Evolutionary conservation across 2,797 vertebrate genomes (phyloP), one percentile per base, ranked within the genome.

Genomic region (Hephaestus fuliginosus): DNA sequence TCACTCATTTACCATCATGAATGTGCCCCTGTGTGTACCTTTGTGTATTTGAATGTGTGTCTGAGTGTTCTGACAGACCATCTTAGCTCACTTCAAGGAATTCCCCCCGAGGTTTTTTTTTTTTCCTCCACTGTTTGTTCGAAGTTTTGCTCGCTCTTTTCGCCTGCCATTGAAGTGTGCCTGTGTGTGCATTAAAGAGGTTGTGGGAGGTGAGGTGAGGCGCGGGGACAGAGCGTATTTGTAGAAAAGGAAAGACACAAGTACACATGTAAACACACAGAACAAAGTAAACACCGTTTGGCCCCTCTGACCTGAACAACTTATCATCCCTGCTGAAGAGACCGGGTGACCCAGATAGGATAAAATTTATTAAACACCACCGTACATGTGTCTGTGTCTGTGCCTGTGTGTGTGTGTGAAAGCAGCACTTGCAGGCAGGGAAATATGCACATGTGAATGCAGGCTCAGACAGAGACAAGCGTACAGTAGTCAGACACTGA

Each of bases 41-140:
- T 7, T 62, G n/a, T 41, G 18, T 64, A 7, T 68, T 7, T 74
- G 14, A 20, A 33, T 73, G 52, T 52, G 28, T 41, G 18, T 33
- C 39, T 46, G 46, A 77, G 70, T 75, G 64, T 76, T 88, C 78
- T 81, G 79, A 90, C 85, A 84, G 73, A 84, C 75, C 61, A 70
- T 78, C 85, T 78, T 68, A 68, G 74, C 67, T 84, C 61, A 85
- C 65, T 84, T 86, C 12, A 17, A 90, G 86, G 87, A 92, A 91
- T 89, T 88, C 73, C 83, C 86, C 83, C 80, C 67, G 71, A 88
- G 85, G 75, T 79, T 86, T 86, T 68, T 81, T 60, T 52, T 33
- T 33, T 33, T 3, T 3, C 3, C 64, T 84, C 61, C 51, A 11
- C 66, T 81, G 80, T 91, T 91, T 88, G 80, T 86, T 86, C 70